Evolutionary conservation across 2,888 invertebrate genomes (phyloP).

Genomic region (Mimas tiliae): DNA sequence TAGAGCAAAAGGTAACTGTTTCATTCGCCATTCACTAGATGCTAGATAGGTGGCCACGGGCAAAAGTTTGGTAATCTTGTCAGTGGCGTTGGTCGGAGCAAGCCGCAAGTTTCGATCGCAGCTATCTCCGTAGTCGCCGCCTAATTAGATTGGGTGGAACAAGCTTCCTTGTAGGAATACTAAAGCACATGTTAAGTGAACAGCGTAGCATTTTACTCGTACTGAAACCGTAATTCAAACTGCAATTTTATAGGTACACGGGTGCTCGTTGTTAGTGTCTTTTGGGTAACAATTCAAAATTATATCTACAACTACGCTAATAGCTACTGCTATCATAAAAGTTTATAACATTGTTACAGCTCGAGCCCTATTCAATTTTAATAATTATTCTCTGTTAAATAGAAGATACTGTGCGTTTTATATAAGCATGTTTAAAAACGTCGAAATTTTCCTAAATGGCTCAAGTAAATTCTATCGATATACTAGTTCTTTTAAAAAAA

Average conservation of each 20-base stretch:
- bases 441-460: background rate
- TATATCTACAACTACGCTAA: background rate
- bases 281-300: background rate
- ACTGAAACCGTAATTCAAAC: slow-evolving; percentile 43
- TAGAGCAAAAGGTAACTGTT: slow-evolving; percentile 8
- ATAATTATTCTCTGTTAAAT: background rate
- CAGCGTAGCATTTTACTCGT: background rate
- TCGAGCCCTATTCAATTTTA: background rate
- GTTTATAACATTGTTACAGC: slow-evolving; percentile 2
- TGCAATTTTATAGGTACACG: slow-evolving; percentile 30
- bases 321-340: background rate
- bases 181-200: slow-evolving; percentile 31
- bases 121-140: slow-evolving; percentile 60
- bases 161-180: slow-evolving; percentile 44
- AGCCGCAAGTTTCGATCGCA: slow-evolving; percentile 66
- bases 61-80: slow-evolving; percentile 69
- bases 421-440: background rate
- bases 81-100: slow-evolving; percentile 57
- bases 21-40: slow-evolving; percentile 34
- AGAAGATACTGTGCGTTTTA: background rate
- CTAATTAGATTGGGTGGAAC: slow-evolving; percentile 69
- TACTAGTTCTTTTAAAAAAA: no score
- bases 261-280: background rate
- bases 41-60: slow-evolving; percentile 39
- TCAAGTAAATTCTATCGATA: no score